Evolutionary conservation across 1,140 invertebrate genomes (phyloP).

Genomic region (Cherax quadricarinatus): DNA sequence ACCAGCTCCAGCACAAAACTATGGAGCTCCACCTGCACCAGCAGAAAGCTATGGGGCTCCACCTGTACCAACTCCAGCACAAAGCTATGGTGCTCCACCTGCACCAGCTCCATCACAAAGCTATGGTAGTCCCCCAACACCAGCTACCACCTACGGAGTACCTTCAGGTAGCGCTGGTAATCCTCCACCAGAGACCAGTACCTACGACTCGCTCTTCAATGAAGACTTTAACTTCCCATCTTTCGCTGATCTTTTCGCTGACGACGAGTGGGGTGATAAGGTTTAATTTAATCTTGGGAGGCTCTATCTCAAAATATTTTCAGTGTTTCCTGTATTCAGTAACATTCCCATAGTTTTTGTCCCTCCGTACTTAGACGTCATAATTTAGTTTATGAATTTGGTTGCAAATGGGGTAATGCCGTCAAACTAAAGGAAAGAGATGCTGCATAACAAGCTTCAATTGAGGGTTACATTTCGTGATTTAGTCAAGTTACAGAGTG

Average conservation of each 20-base stretch:
- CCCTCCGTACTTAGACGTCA: no score
- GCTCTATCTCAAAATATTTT: no score
- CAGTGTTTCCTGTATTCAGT: no score
- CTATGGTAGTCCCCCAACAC: background rate
- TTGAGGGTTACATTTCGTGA: no score
- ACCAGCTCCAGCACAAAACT: conserved; percentile 20
- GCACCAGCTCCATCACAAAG: conserved; percentile 7
- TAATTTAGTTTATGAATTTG: no score
- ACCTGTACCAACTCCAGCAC: conserved; percentile 2
- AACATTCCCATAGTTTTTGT: no score
- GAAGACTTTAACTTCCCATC: conserved; percentile 4
- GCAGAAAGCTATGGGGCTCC: conserved; percentile 3
- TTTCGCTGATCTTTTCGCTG: conserved; percentile 16
- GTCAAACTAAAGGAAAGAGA: no score
- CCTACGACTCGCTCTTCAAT: background rate
- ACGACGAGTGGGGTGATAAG: conserved; percentile 26
- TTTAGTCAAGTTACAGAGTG: no score
- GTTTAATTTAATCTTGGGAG: background rate
- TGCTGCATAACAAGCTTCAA: no score
- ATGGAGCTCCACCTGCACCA: background rate
- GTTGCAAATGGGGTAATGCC: no score
- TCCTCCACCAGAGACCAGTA: background rate
- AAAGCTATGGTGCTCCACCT: background rate
- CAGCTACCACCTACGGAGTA: background rate
- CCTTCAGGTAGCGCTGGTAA: background rate